phyloP scores from a whole-genome alignment of 2,113 vertebrate genomes.

The Apteryx owenii region DNA sequence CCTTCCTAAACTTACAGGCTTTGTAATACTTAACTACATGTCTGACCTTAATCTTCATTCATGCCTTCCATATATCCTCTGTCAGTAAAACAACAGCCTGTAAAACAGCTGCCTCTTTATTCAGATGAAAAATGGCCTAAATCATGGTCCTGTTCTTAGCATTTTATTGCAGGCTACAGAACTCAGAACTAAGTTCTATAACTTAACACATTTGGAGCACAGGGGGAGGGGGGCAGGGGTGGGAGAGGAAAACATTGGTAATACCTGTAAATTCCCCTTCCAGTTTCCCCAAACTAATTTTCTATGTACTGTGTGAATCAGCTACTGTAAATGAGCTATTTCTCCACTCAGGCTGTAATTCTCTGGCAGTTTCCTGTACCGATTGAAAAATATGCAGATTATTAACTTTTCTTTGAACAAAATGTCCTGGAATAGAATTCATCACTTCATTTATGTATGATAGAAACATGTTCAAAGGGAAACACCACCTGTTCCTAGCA shows the following conservation, averaged over 20 bases:
- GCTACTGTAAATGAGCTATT: not conserved
- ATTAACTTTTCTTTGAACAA: slow-evolving; percentile 45
- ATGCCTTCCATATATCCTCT: not conserved
- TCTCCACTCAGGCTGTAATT: not conserved
- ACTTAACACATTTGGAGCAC: not conserved
- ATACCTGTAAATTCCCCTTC: not conserved
- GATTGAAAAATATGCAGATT: slow-evolving; percentile 33
- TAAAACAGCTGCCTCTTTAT: not conserved
- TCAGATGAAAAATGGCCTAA: not conserved
- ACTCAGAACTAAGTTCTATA: not conserved
- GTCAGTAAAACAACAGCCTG: not conserved
- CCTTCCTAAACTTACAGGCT: not conserved
- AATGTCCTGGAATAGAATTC: slow-evolving; percentile 34
- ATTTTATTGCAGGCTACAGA: not conserved
- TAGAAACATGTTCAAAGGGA: slow-evolving; percentile 47
- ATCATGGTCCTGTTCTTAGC: not conserved
- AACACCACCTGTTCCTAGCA: slow-evolving; percentile 65
- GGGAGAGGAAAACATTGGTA: not conserved
- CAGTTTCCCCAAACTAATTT: not conserved
- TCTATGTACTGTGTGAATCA: not conserved
- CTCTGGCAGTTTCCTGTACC: not conserved
- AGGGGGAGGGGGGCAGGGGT: not conserved
- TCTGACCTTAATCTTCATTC: not conserved
- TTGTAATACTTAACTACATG: not conserved
- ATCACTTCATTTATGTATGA: slow-evolving; percentile 9